A percentile compares a stretch with the other conserved stretches of the same genome.
Evolutionary conservation across 1,140 invertebrate genomes (phyloP).

Genomic region (Subanguina moxae): DNA sequence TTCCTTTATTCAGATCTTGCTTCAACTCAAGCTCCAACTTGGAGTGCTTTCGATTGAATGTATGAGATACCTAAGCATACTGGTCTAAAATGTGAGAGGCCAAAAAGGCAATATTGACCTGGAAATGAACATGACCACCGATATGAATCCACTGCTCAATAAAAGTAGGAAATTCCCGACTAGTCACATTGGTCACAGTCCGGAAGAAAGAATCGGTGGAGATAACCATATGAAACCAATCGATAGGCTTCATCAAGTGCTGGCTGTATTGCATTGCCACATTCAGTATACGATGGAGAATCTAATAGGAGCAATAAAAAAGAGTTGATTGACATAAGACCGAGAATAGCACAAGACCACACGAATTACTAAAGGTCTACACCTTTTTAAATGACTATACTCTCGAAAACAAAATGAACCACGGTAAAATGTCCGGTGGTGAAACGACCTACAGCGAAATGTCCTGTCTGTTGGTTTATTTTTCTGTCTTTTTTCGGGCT

Average conservation of each 20-base stretch:
- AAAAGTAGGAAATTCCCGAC: slow-evolving; percentile 95
- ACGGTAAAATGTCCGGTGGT: no score
- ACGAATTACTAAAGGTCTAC: no score
- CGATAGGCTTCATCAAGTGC: slow-evolving; percentile 70
- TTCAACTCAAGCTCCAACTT: slow-evolving; percentile 92
- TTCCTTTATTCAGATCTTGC: slow-evolving; percentile 67
- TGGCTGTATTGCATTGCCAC: slow-evolving; percentile 81
- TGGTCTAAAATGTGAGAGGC: background rate
- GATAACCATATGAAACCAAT: slow-evolving; percentile 74
- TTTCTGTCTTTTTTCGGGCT: no score
- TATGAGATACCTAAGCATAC: slow-evolving; percentile 38
- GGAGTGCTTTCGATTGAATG: slow-evolving; percentile 68
- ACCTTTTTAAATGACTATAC: no score
- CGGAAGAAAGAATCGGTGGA: slow-evolving; percentile 68
- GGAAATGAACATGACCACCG: slow-evolving; percentile 88
- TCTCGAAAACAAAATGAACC: no score
- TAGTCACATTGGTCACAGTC: slow-evolving; percentile 64
- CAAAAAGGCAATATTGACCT: slow-evolving; percentile 53
- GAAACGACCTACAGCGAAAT: no score
- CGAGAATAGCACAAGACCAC: no score
- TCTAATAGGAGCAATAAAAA: no score
- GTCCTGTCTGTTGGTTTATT: no score
- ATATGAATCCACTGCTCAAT: slow-evolving; percentile 93
- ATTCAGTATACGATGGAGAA: slow-evolving; percentile 86
- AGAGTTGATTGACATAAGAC: no score